Percentiles rank a stretch among this genome's conserved stretches.
These are phyloP conservation scores for Turdus rufiventris DNA, from an alignment of 2,113 vertebrate species.

Conservation along the genomic window DNA sequence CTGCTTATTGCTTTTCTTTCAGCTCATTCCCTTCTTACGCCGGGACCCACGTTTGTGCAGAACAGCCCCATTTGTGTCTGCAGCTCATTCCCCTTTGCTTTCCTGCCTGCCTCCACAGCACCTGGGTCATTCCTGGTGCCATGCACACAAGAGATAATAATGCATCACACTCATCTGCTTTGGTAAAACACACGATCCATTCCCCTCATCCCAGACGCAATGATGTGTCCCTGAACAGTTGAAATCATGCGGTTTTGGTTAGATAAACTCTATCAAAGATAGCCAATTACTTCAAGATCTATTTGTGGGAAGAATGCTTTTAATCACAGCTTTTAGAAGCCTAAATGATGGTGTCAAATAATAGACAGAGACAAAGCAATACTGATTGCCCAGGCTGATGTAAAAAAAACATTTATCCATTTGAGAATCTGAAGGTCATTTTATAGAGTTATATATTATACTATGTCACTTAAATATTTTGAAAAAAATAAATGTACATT, in stretches of 20 bases:
- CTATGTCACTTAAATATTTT: not conserved
- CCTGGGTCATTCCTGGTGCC: not conserved
- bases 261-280: not conserved
- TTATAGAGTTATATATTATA: not conserved
- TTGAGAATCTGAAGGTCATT: not conserved
- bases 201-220: not conserved
- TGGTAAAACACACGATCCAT: not conserved
- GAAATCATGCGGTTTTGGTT: not conserved
- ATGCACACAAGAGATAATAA: not conserved
- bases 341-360: not conserved
- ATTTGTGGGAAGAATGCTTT: conserved; percentile 25
- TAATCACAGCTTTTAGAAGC: conserved; percentile 36
- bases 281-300: not conserved
- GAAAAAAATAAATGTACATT: not conserved
- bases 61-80: not conserved
- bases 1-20: not conserved
- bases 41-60: not conserved
- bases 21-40: not conserved
- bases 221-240: not conserved
- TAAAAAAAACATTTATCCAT: not conserved
- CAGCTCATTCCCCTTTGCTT: not conserved
- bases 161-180: not conserved
- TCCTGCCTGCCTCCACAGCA: not conserved
- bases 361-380: not conserved
- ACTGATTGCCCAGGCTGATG: not conserved